Conservation (phyloP, 2,888 invertebrate species). For the Masnerella sp. region DNA sequence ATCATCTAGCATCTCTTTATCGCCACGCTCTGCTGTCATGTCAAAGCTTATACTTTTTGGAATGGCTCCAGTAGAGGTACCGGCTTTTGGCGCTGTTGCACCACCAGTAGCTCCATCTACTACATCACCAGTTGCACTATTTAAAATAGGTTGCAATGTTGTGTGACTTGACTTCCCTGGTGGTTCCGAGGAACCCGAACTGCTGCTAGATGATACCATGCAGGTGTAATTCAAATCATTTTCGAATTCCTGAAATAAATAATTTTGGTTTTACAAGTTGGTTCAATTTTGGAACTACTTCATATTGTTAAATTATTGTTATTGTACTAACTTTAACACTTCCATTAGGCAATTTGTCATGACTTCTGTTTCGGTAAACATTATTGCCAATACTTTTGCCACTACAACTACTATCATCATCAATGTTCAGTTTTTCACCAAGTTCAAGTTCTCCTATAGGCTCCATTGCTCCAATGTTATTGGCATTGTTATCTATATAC, state of each 20-base stretch:
- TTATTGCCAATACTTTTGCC: conserved; percentile 62
- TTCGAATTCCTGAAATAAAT: conserved; percentile 30
- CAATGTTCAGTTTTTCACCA: conserved; percentile 72
- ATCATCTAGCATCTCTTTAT: conserved; percentile 81
- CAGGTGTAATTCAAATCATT: conserved; percentile 21
- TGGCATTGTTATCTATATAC: conserved; percentile 78
- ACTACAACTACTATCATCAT: conserved; percentile 66
- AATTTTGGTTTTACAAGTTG: too few species aligned
- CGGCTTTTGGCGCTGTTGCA: conserved; percentile 74
- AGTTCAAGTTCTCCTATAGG: conserved; percentile 69
- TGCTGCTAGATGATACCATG: conserved; percentile 42
- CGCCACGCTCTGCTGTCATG: conserved; percentile 90
- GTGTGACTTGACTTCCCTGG: conserved; percentile 38
- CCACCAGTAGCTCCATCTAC: conserved; percentile 42
- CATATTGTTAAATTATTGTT: too few species aligned
- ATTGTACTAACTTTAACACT: conserved; percentile 64
- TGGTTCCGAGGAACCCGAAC: conserved; percentile 32
- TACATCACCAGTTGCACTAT: conserved; percentile 63
- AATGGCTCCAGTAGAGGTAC: conserved; percentile 88
- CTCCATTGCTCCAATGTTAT: conserved; percentile 70
- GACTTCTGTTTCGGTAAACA: conserved; percentile 2
- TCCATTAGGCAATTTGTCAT: conserved; percentile 69
- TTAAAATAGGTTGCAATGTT: conserved; percentile 62
- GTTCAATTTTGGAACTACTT: too few species aligned
- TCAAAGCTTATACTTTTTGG: conserved; percentile 96